Conservation (phyloP, 2,888 invertebrate species). For the Meganola albula region DNA sequence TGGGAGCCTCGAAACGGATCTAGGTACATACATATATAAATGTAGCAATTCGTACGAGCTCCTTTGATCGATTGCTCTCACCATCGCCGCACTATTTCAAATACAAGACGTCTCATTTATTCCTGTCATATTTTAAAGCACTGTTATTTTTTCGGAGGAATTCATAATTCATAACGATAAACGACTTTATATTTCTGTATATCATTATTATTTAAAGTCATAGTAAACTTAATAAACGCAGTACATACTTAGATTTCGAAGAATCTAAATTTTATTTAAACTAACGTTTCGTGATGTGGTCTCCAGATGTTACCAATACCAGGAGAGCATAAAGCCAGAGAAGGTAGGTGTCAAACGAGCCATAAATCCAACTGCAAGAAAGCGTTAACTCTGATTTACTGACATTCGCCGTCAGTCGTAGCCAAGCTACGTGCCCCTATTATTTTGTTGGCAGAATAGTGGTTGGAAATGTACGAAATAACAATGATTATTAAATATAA, state of each 20-base stretch:
- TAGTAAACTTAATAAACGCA: too few species aligned
- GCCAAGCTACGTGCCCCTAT: too few species aligned
- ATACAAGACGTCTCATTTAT: constrained; percentile 63
- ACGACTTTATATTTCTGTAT: too few species aligned
- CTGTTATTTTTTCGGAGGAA: constrained; percentile 43
- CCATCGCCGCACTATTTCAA: constrained; percentile 62
- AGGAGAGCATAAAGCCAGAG: constrained; percentile 40
- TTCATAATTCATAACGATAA: constrained; percentile 41
- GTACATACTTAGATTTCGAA: too few species aligned
- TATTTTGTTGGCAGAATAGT: too few species aligned
- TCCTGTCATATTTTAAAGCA: constrained; percentile 58
- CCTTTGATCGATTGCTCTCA: constrained; percentile 59
- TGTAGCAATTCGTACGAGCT: constrained; percentile 62
- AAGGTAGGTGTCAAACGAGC: constrained; percentile 47
- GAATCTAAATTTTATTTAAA: too few species aligned
- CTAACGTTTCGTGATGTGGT: too few species aligned
- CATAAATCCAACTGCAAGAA: constrained; percentile 61
- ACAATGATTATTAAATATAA: not conserved
- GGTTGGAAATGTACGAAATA: too few species aligned
- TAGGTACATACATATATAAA: constrained; percentile 60
- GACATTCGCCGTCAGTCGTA: constrained; percentile 47
- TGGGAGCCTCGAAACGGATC: too few species aligned
- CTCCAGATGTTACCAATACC: constrained; percentile 35
- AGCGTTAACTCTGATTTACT: constrained; percentile 67
- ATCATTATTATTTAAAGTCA: too few species aligned